Conservation (phyloP, 2,113 vertebrate species). For the Haliaeetus leucogaster region DNA sequence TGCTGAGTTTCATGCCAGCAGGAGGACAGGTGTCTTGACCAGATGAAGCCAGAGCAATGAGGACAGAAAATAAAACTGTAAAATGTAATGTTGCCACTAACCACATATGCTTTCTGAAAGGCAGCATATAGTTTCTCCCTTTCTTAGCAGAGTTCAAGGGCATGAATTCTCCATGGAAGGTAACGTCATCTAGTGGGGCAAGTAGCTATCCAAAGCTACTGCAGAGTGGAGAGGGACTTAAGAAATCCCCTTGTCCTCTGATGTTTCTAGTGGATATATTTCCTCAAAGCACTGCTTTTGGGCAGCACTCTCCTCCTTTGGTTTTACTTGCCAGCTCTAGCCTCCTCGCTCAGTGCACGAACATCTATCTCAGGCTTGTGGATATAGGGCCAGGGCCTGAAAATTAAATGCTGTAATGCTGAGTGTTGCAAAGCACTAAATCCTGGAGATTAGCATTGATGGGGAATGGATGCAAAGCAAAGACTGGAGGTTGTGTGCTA, state of each 20-base stretch:
- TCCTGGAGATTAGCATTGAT: background rate
- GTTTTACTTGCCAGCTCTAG: background rate
- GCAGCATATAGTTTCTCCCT: background rate
- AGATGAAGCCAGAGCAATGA: background rate
- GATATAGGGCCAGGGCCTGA: background rate
- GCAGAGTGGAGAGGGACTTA: background rate
- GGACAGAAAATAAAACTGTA: background rate
- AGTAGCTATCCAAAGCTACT: background rate
- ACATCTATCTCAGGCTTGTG: background rate
- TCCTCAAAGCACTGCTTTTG: background rate
- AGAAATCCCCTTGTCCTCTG: background rate
- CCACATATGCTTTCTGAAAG: background rate
- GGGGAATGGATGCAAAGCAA: background rate
- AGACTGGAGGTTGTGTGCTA: background rate
- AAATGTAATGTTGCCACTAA: background rate
- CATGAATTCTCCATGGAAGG: background rate
- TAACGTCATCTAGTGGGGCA: background rate
- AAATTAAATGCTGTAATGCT: background rate
- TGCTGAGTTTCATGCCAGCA: background rate
- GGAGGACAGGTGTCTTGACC: background rate
- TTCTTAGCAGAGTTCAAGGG: background rate
- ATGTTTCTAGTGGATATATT: background rate
- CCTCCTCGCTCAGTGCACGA: fast-evolving
- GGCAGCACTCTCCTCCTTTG: background rate
- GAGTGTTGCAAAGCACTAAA: background rate